These are phyloP conservation scores for Dromaius novaehollandiae DNA, from an alignment of 2,113 vertebrate genomes.

Conservation along the genomic window DNA sequence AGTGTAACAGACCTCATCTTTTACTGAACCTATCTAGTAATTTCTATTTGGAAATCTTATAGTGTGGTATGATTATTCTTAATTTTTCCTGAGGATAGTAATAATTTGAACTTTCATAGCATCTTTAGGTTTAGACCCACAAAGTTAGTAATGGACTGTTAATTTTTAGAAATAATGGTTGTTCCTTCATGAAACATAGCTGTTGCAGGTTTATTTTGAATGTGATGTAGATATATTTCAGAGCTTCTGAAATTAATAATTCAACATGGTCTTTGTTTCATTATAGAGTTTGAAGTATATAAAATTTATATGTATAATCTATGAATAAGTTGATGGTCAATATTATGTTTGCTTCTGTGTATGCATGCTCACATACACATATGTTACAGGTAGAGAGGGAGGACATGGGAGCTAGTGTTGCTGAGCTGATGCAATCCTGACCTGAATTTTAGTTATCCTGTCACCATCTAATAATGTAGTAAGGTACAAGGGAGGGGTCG, in stretches of 20 bases:
- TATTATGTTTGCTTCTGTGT: background rate
- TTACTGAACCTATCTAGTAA: background rate
- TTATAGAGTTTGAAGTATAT: background rate
- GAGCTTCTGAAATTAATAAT: background rate
- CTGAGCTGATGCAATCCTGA: background rate
- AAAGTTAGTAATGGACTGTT: background rate
- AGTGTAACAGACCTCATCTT: background rate
- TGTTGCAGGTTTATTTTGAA: background rate
- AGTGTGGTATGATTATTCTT: background rate
- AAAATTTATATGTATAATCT: background rate
- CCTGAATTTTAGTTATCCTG: background rate
- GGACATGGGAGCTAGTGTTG: background rate
- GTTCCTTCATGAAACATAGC: background rate
- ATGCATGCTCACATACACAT: accelerated
- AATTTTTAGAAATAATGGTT: background rate
- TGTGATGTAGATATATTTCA: background rate
- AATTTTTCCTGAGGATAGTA: background rate
- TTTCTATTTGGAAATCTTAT: background rate
- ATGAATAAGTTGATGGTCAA: background rate
- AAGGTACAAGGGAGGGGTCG: background rate
- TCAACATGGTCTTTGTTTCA: background rate
- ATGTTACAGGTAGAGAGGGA: background rate
- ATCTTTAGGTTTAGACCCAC: background rate
- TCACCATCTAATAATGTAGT: background rate
- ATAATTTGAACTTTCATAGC: background rate